phyloP scores from a whole-genome alignment of 2,113 vertebrate genomes.

The Paratilapia polleni region DNA sequence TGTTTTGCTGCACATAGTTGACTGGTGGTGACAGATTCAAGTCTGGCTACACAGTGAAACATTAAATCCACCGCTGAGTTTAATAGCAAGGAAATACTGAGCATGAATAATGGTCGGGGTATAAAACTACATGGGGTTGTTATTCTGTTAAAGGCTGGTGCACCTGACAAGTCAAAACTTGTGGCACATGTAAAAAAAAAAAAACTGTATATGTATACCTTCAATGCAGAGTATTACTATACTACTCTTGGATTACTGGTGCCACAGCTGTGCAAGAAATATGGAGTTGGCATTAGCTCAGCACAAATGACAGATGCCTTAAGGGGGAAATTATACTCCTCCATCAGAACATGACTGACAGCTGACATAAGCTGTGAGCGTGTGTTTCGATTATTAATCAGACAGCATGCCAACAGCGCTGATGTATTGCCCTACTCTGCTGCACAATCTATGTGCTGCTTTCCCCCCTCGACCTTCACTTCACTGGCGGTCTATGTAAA shows the following conservation, averaged over 20 bases:
- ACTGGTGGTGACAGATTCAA: background rate
- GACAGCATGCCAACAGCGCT: constrained; percentile 29
- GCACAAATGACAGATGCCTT: constrained; percentile 36
- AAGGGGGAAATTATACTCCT: constrained; percentile 34
- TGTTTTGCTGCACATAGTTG: background rate
- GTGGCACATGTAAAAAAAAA: background rate
- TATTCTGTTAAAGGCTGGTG: background rate
- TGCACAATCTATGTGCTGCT: constrained; percentile 48
- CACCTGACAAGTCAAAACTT: background rate
- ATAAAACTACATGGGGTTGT: background rate
- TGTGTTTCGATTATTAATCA: constrained; percentile 61
- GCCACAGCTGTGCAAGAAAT: background rate
- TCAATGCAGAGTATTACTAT: background rate
- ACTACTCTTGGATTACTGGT: background rate
- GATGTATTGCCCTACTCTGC: constrained; percentile 59
- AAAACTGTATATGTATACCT: background rate
- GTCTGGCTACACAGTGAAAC: background rate
- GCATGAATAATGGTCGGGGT: background rate
- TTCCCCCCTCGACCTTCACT: constrained; percentile 44
- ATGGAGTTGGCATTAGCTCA: constrained; percentile 8
- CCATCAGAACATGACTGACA: constrained; percentile 56
- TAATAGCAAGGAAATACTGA: background rate
- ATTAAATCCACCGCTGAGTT: background rate
- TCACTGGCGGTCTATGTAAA: constrained; percentile 10
- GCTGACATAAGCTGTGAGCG: constrained; percentile 58